Base-by-base conservation (phyloP, 1,140 invertebrate species). In the Coptotermes formosanus region DNA sequence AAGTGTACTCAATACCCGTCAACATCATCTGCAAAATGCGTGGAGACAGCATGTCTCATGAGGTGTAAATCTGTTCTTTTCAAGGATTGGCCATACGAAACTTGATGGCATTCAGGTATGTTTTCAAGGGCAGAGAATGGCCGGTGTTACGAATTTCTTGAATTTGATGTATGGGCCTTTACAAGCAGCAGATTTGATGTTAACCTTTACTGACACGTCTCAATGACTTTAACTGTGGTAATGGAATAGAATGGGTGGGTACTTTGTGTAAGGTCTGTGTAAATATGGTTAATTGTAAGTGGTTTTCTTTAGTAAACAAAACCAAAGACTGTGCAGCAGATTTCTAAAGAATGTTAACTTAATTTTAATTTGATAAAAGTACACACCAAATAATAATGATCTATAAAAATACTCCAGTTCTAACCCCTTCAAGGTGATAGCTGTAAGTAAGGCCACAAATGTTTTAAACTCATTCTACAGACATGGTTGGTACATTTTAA, bases 291-390 rank as follows among this genome's bases (percentile, higher is more conserved):
- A 48, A 64, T n/a, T 30, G n/a, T 75, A 75, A 75, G 25, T 75
- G 64, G 64, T n/a, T 75, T 75, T 75, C 64, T n/a, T 75, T 75
- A 75, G 64, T 12, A 75, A 30, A 75, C 64, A 75, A 30, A 75
- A 75, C 64, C 64, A 75, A 75, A 75, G 64, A 75, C 64, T 75
- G 64, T 75, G 64, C n/a, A 75, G 25, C n/a, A 75, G n/a, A 25
- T 75, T 75, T 12, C 64, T 75, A n/a, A 55, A n/a, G 25, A 75
- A 30, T 75, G 64, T 75, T 75, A 30, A 75, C n/a, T 75, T 75
- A 75, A 75, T n/a, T 75, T 3, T 75, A 75, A 75, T 25, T 75
- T 12, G 25, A 75, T 55, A 19, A 38, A 75, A 75, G 64, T 75
- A 30, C 64, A 55, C 19, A 30, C 64, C 64, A 75, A 75, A 75